Evolutionary conservation across 2,797 vertebrate species (phyloP), one percentile per base, ranked within the genome.

Genomic region (Fistularia commersonii): DNA sequence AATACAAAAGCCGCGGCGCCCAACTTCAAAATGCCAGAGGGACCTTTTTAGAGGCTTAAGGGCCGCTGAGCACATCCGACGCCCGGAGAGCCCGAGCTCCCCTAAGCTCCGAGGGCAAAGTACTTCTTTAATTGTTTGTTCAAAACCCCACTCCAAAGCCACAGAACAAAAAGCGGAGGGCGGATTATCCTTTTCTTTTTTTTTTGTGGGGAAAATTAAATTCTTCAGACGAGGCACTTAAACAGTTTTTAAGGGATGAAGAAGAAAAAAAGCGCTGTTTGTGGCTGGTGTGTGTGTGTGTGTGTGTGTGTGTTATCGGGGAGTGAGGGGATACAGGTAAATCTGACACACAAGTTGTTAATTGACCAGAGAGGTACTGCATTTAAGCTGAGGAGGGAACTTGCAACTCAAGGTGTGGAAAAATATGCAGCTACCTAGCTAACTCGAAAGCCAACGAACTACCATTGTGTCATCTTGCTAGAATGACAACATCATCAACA

Each of bases 81-180:
- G 39, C 69, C 57, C 35, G 0, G 67, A 54, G 61, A 71, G 45
- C 69, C 67, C 56, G 51, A 68, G 69, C 48, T 41, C 33, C 3
- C 11, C 6, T 81, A 79, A 81, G 69, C 76, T 51, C 3, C 11
- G 6, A 38, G 64, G 65, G n/a, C 52, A 78, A 79, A 80, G 72
- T 61, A 51, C 61, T 70, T 71, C 74, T 74, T 78, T 78, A 74
- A 80, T 78, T 81, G 76, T 78, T 81, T 51, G 57, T 36, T 56
- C 11, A 41, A 68, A 81, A 80, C 77, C 73, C 75, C 64, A n/a
- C 32, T 44, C 33, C 34, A 73, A 79, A 72, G 62, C 72, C 43
- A 36, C 41, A 1, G 55, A 67, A 74, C 72, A 72, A 59, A 72
- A 79, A 63, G n/a, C 53, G 50, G 15, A 57, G 41, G 51, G 34